Conservation (phyloP, 1,140 invertebrate genomes). For the Cyclargus thomasi region DNA sequence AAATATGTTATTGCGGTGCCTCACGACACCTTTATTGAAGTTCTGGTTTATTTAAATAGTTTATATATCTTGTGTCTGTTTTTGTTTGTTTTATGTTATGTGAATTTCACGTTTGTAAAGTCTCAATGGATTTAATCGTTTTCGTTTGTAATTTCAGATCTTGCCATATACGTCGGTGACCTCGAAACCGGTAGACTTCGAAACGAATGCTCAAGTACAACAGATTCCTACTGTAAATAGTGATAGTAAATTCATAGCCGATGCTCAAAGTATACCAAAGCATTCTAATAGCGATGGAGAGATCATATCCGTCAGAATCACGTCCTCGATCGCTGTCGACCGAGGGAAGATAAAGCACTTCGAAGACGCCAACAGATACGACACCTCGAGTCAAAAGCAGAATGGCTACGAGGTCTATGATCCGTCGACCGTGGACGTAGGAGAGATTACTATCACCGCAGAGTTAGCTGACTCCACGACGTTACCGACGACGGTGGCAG, state of each 20-base stretch:
- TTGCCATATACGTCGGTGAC: conserved; percentile 43
- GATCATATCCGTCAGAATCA: conserved; percentile 72
- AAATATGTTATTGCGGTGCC: not conserved
- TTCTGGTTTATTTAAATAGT: too few relatives aligned
- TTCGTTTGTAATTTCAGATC: conserved; percentile 52
- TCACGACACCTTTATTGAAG: not conserved
- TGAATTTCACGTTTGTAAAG: not conserved
- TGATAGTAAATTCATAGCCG: conserved; percentile 28
- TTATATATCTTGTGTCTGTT: too few relatives aligned
- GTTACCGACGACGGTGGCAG: conserved; percentile 27
- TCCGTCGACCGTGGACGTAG: conserved; percentile 23
- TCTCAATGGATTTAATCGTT: not conserved
- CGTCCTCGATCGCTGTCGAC: conserved; percentile 68
- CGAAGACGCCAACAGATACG: conserved; percentile 19
- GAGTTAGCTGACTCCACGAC: conserved; percentile 27
- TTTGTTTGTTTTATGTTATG: not conserved
- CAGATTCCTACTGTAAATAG: conserved; percentile 24
- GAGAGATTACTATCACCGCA: conserved; percentile 24
- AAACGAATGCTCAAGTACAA: conserved; percentile 26
- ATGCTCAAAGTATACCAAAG: conserved; percentile 47
- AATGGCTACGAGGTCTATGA: conserved; percentile 20
- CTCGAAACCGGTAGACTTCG: conserved; percentile 37
- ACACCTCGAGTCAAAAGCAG: not conserved
- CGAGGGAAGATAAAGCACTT: conserved; percentile 41
- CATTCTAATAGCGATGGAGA: conserved; percentile 41